Conservation (phyloP, 1,140 invertebrate genomes). For the Drosophila eugracilis region DNA sequence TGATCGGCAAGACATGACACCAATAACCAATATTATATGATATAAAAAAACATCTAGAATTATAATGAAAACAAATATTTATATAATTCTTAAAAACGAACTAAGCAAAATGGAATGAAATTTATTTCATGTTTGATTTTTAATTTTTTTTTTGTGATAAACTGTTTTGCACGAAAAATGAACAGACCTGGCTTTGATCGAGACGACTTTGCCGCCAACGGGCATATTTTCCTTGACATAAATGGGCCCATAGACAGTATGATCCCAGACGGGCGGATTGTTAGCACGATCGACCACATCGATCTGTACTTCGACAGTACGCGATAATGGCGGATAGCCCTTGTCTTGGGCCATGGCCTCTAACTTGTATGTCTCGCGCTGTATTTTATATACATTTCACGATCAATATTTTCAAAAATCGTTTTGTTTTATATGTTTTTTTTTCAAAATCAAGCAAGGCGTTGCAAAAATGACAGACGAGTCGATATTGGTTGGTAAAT, state of each 20-base stretch:
- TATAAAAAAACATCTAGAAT: constrained; percentile 47
- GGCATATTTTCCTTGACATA: constrained; percentile 98
- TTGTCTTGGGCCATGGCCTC: constrained; percentile 98
- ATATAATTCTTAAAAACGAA: constrained; percentile 50
- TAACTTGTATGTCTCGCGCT: constrained; percentile 98
- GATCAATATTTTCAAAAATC: constrained; percentile 37
- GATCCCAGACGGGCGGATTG: constrained; percentile 98
- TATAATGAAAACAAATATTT: constrained; percentile 28
- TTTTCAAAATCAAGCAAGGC: constrained; percentile 73
- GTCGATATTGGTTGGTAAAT: constrained; percentile 58
- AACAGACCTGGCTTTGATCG: constrained; percentile 98
- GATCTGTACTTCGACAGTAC: constrained; percentile 98
- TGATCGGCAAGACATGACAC: constrained; percentile 46
- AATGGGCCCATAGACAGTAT: constrained; percentile 97
- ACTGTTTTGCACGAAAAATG: constrained; percentile 54
- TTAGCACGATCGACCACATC: constrained; percentile 98
- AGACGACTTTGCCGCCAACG: constrained; percentile 97
- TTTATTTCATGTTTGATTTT: constrained; percentile 40
- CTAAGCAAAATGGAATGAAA: constrained; percentile 72
- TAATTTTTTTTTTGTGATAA: constrained; percentile 42
- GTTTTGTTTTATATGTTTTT: constrained; percentile 7
- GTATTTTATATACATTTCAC: constrained; percentile 84
- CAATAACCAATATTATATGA: constrained; percentile 41
- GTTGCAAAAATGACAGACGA: constrained; percentile 62
- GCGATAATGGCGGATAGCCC: constrained; percentile 95